Conservation (phyloP, 2,888 invertebrate species). For the Scaptomyza flava region DNA sequence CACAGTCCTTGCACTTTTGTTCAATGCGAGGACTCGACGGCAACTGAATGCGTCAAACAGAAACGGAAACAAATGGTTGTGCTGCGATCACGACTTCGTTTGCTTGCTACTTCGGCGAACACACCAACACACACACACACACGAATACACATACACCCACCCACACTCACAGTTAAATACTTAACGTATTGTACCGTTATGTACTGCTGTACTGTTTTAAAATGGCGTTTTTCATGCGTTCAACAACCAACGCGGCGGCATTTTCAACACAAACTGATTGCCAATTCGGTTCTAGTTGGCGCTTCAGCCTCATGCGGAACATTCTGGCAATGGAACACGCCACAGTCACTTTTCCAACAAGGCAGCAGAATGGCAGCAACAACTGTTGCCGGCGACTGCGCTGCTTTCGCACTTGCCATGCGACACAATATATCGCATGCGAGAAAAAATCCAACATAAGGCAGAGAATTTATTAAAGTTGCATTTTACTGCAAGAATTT, state of each 20-base stretch:
- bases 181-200: slow-evolving; percentile 62
- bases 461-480: no score
- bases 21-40: slow-evolving; percentile 49
- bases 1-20: slow-evolving; percentile 41
- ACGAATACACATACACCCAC: slow-evolving; percentile 4
- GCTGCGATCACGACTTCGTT: slow-evolving; percentile 63
- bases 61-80: slow-evolving; percentile 38
- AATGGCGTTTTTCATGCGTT: slow-evolving; percentile 57
- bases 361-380: slow-evolving; percentile 17
- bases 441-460: slow-evolving; percentile 7
- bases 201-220: slow-evolving; percentile 22
- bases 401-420: not conserved
- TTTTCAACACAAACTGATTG: slow-evolving; percentile 73
- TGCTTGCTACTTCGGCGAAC: slow-evolving; percentile 40
- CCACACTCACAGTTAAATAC: not conserved
- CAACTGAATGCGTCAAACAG: slow-evolving; percentile 53
- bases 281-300: slow-evolving; percentile 31
- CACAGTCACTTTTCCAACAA: slow-evolving; percentile 29
- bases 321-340: slow-evolving; percentile 49
- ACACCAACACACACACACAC: slow-evolving; percentile 14
- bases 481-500: no score
- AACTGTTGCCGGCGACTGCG: slow-evolving; percentile 33
- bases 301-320: slow-evolving; percentile 37
- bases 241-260: slow-evolving; percentile 74
- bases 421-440: slow-evolving; percentile 43